Evolutionary conservation across 2,113 vertebrate genomes (phyloP), one percentile per base, ranked within the genome.

Genomic region (Amphiprion percula): DNA sequence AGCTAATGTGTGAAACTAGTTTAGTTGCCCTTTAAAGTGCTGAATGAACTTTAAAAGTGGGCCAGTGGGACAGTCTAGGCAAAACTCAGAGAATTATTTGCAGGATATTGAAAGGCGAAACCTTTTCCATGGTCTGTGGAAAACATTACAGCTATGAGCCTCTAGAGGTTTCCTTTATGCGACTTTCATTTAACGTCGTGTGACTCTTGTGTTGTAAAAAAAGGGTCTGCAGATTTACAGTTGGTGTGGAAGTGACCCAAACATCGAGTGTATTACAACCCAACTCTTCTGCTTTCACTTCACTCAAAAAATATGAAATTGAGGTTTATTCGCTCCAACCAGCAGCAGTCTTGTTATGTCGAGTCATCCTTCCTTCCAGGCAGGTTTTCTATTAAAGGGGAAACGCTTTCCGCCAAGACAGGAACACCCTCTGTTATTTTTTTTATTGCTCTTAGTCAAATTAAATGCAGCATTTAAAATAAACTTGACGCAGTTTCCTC

Each of bases 401-500:
- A 7, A 33, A 33, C 7, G 33, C 33, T 8, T 33, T 4, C 5
- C 56, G n/a, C 7, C 21, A 39, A 11, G n/a, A 53, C 21, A n/a
- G 0, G 30, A 50, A 72, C 47, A 8, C 24, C 26, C 44, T 47
- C 26, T 59, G 56, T 28, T 58, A 64, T 67, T 56, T 30, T 58
- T 74, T 67, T 56, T 37, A 59, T 12, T 47, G 44, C 21, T 37
- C 5, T 0, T 23, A 0, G 23, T 67, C 52, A 71, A 56, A 80
- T 66, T 17, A 72, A 83, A 79, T 1, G 2, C 70, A 62, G 16
- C 11, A 0, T 81, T 69, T 50, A 50, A 68, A 58, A 75, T 62
- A 44, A 15, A 72, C 58, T 56, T 17, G 21, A 58, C 0, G 19
- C 21, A 8, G 39, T 74, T 72, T 84, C 74, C 66, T 60, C 46